phyloP scores from a whole-genome alignment of 2,888 invertebrate genomes.

The Brachypalpus laphriformis region DNA sequence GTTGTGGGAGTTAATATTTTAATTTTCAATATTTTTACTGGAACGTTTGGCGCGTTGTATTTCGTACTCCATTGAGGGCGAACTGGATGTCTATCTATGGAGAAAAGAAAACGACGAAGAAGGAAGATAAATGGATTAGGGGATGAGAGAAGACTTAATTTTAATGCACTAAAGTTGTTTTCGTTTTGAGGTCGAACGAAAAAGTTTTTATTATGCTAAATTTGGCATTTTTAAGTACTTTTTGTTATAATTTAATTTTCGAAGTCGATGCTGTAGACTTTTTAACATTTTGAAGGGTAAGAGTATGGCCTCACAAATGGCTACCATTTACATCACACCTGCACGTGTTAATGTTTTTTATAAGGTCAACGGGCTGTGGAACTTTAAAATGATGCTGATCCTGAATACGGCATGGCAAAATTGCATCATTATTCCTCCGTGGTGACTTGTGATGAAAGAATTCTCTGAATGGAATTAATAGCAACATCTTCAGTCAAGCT shows the following conservation, averaged over 20 bases:
- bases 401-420: too few species aligned
- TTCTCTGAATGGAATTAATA: too few species aligned
- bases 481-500: too few species aligned
- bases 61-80: neutral
- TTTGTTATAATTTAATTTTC: neutral
- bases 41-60: too few species aligned
- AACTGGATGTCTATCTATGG: neutral
- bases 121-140: conserved; percentile 2
- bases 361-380: too few species aligned
- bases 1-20: conserved; percentile 29
- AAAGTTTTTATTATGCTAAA: neutral
- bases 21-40: conserved; percentile 14
- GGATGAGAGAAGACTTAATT: neutral
- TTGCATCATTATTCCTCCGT: too few species aligned
- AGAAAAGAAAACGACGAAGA: neutral
- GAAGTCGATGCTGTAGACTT: neutral
- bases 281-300: neutral
- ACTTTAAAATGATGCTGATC: too few species aligned
- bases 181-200: neutral
- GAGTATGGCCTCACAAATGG: too few species aligned
- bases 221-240: neutral
- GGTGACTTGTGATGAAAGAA: too few species aligned
- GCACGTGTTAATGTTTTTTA: too few species aligned
- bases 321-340: too few species aligned
- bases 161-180: conserved; percentile 15